Evolutionary conservation across 1,140 invertebrate species (phyloP), one percentile per base, ranked within the genome.

Genomic region (Parasteatoda tepidariorum): DNA sequence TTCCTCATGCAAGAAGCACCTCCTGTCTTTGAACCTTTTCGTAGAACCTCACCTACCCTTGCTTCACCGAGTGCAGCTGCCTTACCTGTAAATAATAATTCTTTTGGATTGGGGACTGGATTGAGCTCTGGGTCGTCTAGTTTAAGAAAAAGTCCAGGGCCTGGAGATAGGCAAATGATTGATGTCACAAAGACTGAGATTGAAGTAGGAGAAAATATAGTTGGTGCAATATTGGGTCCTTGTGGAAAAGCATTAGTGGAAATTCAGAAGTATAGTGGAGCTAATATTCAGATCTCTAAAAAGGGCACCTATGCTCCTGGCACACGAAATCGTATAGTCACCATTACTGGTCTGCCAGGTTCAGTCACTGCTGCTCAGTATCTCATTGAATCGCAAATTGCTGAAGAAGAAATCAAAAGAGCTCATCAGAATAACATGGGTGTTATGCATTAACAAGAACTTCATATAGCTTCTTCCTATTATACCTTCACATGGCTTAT

Each of bases 211-310:
- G 97, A 93, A 85, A 91, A 91, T 90, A 97, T 98, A 90, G 96
- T 98, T 88, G 97, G 97, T 88, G 97, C 97, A 88, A 97, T 98
- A 88, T 92, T 98, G 89, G 97, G 95, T 91, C 97, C 95, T 86
- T 96, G 96, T 88, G 97, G 97, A 85, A 94, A 96, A 90, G 95
- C 95, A 88, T 93, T 99, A 88, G 94, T 97, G 87, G 97, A 98
- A 92, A 97, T 99, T 90, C 97, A 98, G 91, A 95, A 97, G 90
- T 92, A 95, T 89, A 97, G 95, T 89, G 96, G 96, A 89, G 96
- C 97, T 88, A 97, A 95, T 91, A 97, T 99, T 90, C 96, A 98
- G 92, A 98, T 99, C 90, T 98, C 96, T 86, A 98, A 99, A 92
- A 98, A 98, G 91, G 97, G 97, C 88, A 95, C 95, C 87, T 98